Conservation (phyloP, 2,113 vertebrate species). For the Vulpes lagopus region DNA sequence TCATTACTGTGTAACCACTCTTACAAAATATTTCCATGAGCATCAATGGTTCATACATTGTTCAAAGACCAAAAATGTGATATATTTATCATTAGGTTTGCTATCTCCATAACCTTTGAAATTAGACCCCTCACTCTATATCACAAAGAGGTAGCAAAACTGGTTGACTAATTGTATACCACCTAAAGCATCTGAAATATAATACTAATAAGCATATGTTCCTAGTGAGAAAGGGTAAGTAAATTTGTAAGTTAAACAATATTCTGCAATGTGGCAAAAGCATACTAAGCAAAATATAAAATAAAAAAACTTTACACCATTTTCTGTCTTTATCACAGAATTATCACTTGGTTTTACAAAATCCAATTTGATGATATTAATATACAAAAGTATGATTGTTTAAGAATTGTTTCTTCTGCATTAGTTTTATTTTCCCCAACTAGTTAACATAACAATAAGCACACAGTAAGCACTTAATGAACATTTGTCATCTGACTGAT, state of each 20-base stretch:
- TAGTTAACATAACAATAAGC: conserved; percentile 11
- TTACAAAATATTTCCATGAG: conserved; percentile 46
- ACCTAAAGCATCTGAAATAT: conserved; percentile 1
- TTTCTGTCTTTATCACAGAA: background rate
- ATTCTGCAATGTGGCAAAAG: background rate
- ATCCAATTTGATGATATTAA: background rate
- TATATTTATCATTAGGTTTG: background rate
- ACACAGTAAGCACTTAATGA: background rate
- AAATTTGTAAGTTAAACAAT: conserved; percentile 6
- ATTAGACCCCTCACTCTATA: conserved; percentile 31
- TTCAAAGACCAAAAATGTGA: conserved; percentile 27
- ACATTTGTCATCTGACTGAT: background rate
- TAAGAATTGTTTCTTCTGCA: background rate
- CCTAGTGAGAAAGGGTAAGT: background rate
- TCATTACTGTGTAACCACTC: background rate
- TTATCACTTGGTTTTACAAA: conserved; percentile 19
- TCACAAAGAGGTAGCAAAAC: background rate
- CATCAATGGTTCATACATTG: background rate
- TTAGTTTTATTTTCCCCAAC: conserved; percentile 52
- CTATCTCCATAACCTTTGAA: conserved; percentile 38
- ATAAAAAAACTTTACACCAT: background rate
- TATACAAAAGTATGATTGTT: background rate
- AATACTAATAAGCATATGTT: background rate
- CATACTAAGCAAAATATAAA: background rate
- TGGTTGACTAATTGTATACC: conserved; percentile 23